Evolutionary conservation across 2,113 vertebrate species (phyloP).

Genomic region (Nipponia nippon): DNA sequence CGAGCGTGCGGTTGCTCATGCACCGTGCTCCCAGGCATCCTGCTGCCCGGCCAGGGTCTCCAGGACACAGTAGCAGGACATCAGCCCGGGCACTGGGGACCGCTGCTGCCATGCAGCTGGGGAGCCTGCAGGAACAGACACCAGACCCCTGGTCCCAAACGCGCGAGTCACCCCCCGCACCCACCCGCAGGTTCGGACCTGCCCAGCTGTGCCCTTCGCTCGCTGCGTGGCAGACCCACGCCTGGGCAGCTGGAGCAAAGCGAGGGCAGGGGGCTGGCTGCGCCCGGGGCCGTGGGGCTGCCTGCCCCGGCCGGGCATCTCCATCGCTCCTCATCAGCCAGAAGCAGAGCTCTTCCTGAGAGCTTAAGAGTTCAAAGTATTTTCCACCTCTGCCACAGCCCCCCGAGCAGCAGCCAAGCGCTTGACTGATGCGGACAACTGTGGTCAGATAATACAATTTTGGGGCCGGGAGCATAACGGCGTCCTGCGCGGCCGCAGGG

Average conservation of each 20-base stretch:
- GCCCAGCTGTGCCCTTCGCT: neutral
- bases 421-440: neutral
- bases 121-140: neutral
- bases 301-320: neutral
- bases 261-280: neutral
- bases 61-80: neutral
- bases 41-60: neutral
- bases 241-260: neutral
- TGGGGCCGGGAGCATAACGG: fast-evolving
- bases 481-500: neutral
- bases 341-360: neutral
- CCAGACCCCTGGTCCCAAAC: neutral
- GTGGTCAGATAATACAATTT: neutral
- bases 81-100: fast-evolving
- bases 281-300: neutral
- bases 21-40: neutral
- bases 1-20: fast-evolving
- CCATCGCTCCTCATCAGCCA: neutral
- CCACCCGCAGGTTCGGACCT: neutral
- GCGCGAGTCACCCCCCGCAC: fast-evolving
- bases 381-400: neutral
- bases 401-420: neutral
- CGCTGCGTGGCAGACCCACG: neutral
- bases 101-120: neutral
- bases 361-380: neutral